Conservation (phyloP, 2,888 invertebrate species). For the Linyphia triangularis region DNA sequence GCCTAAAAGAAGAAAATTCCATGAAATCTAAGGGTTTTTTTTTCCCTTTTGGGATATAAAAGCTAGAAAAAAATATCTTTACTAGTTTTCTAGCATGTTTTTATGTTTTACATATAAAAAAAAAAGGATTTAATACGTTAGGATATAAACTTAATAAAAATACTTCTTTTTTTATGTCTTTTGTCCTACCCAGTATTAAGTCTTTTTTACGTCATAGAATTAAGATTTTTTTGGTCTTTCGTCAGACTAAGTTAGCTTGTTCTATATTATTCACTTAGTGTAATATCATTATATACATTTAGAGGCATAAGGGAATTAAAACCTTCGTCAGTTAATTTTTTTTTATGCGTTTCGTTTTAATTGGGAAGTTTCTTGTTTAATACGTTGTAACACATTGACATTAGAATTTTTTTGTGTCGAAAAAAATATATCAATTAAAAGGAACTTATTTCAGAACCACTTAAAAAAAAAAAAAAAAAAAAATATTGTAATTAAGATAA, state of each 20-base stretch:
- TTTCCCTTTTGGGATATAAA: no score
- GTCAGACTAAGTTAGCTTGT: not conserved
- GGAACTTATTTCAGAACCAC: not conserved
- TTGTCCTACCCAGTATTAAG: not conserved
- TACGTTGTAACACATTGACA: slow-evolving; percentile 2
- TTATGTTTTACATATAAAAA: no score
- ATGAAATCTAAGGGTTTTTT: no score
- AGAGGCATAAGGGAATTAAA: not conserved
- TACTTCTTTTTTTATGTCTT: not conserved
- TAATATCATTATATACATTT: slow-evolving; percentile 32
- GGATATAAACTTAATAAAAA: not conserved
- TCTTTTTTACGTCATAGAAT: not conserved
- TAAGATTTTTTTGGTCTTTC: not conserved
- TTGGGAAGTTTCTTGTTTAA: slow-evolving; percentile 9
- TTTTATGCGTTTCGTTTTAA: not conserved
- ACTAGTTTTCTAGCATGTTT: no score
- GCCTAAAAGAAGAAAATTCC: no score
- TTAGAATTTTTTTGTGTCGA: not conserved
- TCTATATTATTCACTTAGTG: slow-evolving; percentile 19
- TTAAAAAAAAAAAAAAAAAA: not conserved
- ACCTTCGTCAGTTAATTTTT: not conserved
- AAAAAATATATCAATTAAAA: slow-evolving; percentile 16
- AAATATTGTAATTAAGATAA: not conserved
- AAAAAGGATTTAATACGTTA: slow-evolving; percentile 12
- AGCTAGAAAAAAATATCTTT: no score